Base-by-base conservation (phyloP, 2,888 invertebrate species). In the Apamea sordens region DNA sequence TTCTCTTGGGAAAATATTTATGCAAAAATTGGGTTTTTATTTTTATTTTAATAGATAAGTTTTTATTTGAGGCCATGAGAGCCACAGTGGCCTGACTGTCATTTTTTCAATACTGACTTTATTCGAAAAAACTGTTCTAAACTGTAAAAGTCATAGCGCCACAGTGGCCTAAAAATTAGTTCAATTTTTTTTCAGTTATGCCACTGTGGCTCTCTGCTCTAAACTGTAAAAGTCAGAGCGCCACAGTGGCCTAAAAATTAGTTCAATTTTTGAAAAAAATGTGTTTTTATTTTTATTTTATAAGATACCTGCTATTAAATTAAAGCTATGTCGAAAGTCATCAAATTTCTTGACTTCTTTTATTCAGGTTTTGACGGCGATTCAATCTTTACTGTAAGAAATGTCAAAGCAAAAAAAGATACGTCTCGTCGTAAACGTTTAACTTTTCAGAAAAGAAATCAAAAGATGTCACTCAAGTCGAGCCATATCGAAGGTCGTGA, bases 401-500 rank as follows among this genome's bases (percentile, higher is more conserved):
- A 69, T 24, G 8, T 56, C 6, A 44, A 75, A n/a, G 18, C 36
- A 32, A 74, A 63, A 63, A 67, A 56, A 63, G 11, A 10, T 59
- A 72, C 21, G 32, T 63, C 44, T 65, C 11, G 11, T 36, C 2
- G 7, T 36, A 64, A 79, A 76, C 56, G 41, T 76, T 59, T 61
- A 36, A 64, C 63, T 78, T 83, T 41, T 18, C 15, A 68, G n/a
- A 70, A 73, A 82, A 81, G 7, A 83, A 82, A 85, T 82, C 83
- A 77, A 76, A 78, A 75, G 84, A 85, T 76, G 86, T 86, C 87
- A 83, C 84, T 79, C 84, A 86, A 82, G 81, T 79, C 85, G 85
- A 82, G 82, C 78, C 82, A 80, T 83, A 81, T 83, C 83, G 88
- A 87, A 91, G 89, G 90, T 89, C 89, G 90, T 79, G 80, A 87